These are phyloP conservation scores for Phaethornis superciliosus DNA, from an alignment of 2,113 vertebrate species.

Conservation along the genomic window DNA sequence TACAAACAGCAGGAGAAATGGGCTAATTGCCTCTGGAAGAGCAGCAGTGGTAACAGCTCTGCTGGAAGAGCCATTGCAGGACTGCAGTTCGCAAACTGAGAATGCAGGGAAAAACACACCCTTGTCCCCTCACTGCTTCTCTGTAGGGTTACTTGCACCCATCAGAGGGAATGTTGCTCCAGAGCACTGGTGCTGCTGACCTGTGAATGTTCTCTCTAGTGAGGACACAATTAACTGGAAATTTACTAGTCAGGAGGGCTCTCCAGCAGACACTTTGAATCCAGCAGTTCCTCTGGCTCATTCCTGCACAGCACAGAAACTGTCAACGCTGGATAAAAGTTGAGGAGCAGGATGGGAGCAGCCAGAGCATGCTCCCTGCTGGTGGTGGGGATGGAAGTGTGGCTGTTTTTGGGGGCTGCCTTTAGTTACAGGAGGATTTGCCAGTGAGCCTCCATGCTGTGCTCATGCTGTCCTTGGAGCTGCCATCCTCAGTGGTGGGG, in stretches of 20 bases:
- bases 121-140: not conserved
- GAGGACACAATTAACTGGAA: not conserved
- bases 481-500: not conserved
- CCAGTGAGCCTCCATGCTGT: not conserved
- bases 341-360: not conserved
- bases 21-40: conserved; percentile 45
- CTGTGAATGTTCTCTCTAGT: not conserved
- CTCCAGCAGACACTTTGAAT: conserved; percentile 16
- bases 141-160: not conserved
- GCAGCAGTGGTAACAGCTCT: not conserved
- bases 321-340: not conserved
- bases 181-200: accelerated
- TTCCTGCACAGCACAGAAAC: not conserved
- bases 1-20: conserved; percentile 1
- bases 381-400: accelerated
- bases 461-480: not conserved
- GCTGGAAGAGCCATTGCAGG: not conserved
- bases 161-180: not conserved
- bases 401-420: accelerated
- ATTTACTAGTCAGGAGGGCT: conserved; percentile 16
- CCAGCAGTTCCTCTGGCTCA: accelerated
- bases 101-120: not conserved
- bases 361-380: accelerated
- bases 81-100: not conserved
- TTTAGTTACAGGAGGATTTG: not conserved